phyloP scores from a whole-genome alignment of 2,888 invertebrate species.

The Synanthedon myopaeformis region DNA sequence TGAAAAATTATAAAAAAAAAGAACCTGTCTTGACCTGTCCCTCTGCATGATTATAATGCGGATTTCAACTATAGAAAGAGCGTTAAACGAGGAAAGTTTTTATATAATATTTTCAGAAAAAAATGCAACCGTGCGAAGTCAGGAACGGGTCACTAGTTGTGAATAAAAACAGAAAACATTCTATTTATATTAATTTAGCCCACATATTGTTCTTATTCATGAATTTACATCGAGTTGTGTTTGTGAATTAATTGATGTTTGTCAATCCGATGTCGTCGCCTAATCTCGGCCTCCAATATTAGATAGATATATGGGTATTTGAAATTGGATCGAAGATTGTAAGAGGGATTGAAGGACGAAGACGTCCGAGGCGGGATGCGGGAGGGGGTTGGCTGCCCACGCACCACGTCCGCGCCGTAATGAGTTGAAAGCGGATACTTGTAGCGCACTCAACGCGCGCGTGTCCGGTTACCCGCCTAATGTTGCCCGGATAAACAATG shows the following conservation, averaged over 20 bases:
- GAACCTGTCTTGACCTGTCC: too few species aligned
- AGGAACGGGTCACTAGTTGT: too few species aligned
- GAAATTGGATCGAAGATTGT: slow-evolving; percentile 66
- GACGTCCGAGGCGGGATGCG: slow-evolving; percentile 32
- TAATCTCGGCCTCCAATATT: slow-evolving; percentile 51
- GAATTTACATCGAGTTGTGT: background rate
- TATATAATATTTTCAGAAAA: too few species aligned
- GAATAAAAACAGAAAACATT: too few species aligned
- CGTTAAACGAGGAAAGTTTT: too few species aligned
- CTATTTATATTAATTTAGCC: too few species aligned
- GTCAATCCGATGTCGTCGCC: slow-evolving; percentile 22
- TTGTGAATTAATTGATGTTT: background rate
- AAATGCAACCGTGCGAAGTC: too few species aligned
- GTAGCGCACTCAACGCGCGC: slow-evolving; percentile 69
- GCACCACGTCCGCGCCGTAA: slow-evolving; percentile 68
- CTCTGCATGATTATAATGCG: too few species aligned
- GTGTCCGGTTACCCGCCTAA: slow-evolving; percentile 71
- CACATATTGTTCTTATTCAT: background rate
- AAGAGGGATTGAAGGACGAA: slow-evolving; percentile 65
- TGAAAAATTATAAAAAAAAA: too few species aligned
- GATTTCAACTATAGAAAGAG: too few species aligned
- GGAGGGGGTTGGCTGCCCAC: slow-evolving; percentile 38
- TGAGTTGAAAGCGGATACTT: slow-evolving; percentile 72
- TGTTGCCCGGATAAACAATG: slow-evolving; percentile 70
- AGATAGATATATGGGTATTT: slow-evolving; percentile 57